These are phyloP conservation scores for Xiphophorus hellerii DNA, from an alignment of 2,113 vertebrate species.

Conservation along the genomic window DNA sequence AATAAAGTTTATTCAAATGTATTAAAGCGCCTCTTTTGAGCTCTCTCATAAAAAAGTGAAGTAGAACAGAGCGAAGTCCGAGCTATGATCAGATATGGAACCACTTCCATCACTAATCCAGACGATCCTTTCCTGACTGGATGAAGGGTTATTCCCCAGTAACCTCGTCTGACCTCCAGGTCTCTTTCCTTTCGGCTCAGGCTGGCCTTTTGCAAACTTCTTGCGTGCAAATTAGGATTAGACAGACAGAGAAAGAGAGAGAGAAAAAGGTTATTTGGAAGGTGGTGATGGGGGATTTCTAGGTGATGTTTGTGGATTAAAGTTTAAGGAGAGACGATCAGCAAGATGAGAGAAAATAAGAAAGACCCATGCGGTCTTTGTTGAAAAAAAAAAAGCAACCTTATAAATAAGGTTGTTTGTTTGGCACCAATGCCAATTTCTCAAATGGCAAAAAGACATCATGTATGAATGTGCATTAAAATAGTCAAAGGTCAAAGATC, in stretches of 20 bases:
- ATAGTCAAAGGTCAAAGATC: neutral
- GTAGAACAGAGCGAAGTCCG: slow-evolving; percentile 10
- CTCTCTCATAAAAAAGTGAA: slow-evolving; percentile 27
- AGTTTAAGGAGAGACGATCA: slow-evolving; percentile 46
- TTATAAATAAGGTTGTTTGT: too few species aligned
- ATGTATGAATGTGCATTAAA: neutral
- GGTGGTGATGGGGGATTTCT: slow-evolving; percentile 23
- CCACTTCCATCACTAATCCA: slow-evolving; percentile 75
- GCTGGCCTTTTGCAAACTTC: slow-evolving; percentile 61
- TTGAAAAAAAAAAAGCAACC: neutral
- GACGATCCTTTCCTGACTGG: slow-evolving; percentile 54
- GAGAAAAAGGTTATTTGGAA: slow-evolving; percentile 42
- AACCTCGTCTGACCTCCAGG: slow-evolving; percentile 67
- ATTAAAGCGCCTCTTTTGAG: neutral
- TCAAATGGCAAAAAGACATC: neutral
- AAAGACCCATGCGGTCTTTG: slow-evolving; percentile 14
- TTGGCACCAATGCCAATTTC: too few species aligned
- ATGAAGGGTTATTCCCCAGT: slow-evolving; percentile 55
- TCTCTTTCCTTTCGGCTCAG: slow-evolving; percentile 58
- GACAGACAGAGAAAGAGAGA: slow-evolving; percentile 6
- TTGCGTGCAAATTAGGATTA: slow-evolving; percentile 79
- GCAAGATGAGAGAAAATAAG: slow-evolving; percentile 23
- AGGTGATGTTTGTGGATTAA: slow-evolving; percentile 78
- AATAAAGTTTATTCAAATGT: neutral
- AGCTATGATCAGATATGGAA: slow-evolving; percentile 38